Evolutionary conservation across 2,113 vertebrate genomes (phyloP).

Genomic region (Pavo muticus): DNA sequence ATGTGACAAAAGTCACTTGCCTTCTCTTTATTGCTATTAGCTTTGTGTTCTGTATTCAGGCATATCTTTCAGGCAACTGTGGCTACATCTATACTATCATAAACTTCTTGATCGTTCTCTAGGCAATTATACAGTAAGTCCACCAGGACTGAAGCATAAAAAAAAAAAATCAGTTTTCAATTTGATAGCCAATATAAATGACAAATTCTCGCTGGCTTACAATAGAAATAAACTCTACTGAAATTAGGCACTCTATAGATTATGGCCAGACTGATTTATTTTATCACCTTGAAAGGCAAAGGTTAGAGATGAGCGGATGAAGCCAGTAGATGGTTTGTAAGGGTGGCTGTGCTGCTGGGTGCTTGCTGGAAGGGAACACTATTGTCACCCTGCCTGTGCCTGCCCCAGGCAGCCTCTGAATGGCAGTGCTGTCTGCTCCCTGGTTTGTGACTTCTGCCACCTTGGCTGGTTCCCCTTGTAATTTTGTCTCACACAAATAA

Average conservation of each 20-base stretch:
- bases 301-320: neutral
- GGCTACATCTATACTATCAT: neutral
- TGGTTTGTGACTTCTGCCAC: neutral
- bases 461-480: neutral
- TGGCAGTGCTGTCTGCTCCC: neutral
- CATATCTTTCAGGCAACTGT: neutral
- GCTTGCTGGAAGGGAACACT: neutral
- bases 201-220: neutral
- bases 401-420: neutral
- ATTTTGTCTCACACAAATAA: neutral
- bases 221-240: neutral
- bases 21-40: neutral
- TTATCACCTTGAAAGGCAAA: neutral
- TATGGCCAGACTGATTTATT: neutral
- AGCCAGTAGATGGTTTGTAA: neutral
- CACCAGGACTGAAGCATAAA: neutral
- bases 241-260: neutral
- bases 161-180: neutral
- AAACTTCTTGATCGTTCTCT: neutral
- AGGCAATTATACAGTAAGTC: neutral
- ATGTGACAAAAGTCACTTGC: neutral
- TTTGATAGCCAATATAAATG: neutral
- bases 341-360: neutral
- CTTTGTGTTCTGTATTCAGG: constrained; percentile 4
- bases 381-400: accelerated